phyloP scores from a whole-genome alignment of 2,797 vertebrate genomes.

The Phrynocephalus forsythii region DNA sequence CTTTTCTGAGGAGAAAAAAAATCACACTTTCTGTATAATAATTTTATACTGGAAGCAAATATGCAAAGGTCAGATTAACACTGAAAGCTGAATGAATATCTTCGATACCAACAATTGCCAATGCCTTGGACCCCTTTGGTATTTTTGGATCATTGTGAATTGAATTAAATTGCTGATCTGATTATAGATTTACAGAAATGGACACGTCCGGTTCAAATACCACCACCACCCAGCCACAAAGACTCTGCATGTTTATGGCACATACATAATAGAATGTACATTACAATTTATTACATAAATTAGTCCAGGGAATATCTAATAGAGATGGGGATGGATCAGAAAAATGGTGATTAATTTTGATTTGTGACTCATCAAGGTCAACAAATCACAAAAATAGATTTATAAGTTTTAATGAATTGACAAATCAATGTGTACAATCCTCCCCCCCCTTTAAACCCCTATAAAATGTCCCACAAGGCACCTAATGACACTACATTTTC shows the following conservation, averaged over 20 bases:
- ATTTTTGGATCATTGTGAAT: slow-evolving; percentile 19
- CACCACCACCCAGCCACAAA: neutral
- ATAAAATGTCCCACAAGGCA: too few species aligned
- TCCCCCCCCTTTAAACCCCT: too few species aligned
- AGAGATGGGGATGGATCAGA: too few species aligned
- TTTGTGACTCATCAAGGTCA: too few species aligned
- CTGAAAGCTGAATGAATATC: slow-evolving; percentile 31
- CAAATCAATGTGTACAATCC: too few species aligned
- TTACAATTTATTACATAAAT: neutral
- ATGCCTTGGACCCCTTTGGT: neutral
- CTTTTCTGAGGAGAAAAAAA: neutral
- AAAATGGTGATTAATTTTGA: too few species aligned
- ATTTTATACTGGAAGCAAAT: slow-evolving; percentile 21
- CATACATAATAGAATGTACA: neutral
- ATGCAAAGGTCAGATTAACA: slow-evolving; percentile 22
- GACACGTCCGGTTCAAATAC: neutral
- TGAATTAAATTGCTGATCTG: slow-evolving; percentile 10
- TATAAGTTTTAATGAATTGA: too few species aligned
- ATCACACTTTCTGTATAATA: slow-evolving; percentile 7
- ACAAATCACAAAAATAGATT: too few species aligned
- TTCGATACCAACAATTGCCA: slow-evolving; percentile 9
- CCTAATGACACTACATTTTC: too few species aligned
- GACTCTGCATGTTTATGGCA: neutral
- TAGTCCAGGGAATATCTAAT: neutral
- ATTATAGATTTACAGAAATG: slow-evolving; percentile 27